phyloP scores from a whole-genome alignment of 2,888 invertebrate genomes.

The Lasiommata megera region DNA sequence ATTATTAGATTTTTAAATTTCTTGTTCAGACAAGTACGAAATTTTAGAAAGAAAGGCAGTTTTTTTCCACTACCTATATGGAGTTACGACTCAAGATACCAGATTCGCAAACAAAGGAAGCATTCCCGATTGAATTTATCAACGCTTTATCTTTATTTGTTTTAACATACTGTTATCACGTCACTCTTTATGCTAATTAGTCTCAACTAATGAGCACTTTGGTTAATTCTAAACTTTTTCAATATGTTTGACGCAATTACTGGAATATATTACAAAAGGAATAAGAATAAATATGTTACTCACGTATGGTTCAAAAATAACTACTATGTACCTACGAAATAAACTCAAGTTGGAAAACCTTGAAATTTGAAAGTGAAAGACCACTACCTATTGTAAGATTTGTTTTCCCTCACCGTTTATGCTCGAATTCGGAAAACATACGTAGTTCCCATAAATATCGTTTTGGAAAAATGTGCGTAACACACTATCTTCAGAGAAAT shows the following conservation, averaged over 20 bases:
- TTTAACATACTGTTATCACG: conserved; percentile 8
- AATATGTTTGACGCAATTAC: background rate
- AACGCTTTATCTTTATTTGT: conserved; percentile 1
- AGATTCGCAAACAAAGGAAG: conserved; percentile 1
- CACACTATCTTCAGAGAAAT: conserved; percentile 82
- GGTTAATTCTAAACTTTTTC: background rate
- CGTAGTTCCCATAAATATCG: conserved; percentile 92
- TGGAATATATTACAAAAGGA: background rate
- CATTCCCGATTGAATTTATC: background rate
- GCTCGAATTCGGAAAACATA: conserved; percentile 83
- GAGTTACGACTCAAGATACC: background rate
- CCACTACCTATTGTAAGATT: background rate
- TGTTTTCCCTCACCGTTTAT: conserved; percentile 82
- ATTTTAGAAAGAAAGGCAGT: background rate
- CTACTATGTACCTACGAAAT: conserved; percentile 3
- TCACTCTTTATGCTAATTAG: background rate
- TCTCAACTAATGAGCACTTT: background rate
- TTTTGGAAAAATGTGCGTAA: conserved; percentile 87
- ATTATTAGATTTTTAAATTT: too few species aligned
- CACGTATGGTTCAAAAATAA: conserved; percentile 24
- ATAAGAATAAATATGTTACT: conserved; percentile 15
- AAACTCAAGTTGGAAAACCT: conserved; percentile 28
- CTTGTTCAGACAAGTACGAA: too few species aligned
- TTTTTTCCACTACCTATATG: background rate
- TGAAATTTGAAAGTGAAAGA: conserved; percentile 45